These are phyloP conservation scores for Hypomecis punctinalis DNA, from an alignment of 2,888 invertebrate species.

Conservation along the genomic window DNA sequence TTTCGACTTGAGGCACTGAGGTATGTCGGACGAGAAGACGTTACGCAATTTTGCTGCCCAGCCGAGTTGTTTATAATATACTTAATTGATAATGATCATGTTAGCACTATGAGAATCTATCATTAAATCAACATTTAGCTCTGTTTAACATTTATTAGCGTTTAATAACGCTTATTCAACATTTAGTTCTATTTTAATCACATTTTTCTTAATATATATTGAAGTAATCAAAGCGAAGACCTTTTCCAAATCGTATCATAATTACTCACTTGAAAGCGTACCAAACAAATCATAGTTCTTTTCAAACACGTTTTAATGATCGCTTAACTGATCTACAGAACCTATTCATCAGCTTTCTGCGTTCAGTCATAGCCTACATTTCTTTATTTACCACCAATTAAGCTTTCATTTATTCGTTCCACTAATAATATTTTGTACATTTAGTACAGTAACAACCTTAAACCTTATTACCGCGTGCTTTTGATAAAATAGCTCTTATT, in stretches of 20 bases:
- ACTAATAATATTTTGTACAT: conserved; percentile 49
- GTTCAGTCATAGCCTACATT: conserved; percentile 33
- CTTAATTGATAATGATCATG: no score
- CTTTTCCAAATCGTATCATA: not conserved
- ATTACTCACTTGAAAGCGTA: not conserved
- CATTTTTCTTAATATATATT: not conserved
- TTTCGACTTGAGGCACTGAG: no score
- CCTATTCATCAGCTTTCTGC: conserved; percentile 22
- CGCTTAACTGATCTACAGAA: conserved; percentile 10
- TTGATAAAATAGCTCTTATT: conserved; percentile 67
- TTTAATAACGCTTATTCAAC: no score
- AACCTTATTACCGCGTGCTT: conserved; percentile 64
- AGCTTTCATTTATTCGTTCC: conserved; percentile 43
- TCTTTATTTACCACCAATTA: conserved; percentile 50
- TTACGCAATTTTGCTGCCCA: no score
- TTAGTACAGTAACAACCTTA: conserved; percentile 56
- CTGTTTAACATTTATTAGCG: no score
- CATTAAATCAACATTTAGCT: no score
- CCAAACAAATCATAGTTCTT: not conserved
- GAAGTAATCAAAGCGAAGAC: not conserved
- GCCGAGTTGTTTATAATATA: no score
- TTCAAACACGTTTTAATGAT: conserved; percentile 11
- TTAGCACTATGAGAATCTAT: no score
- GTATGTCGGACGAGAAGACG: no score
- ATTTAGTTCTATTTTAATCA: no score